These are phyloP conservation scores for Agrotis segetum DNA, from an alignment of 2,888 invertebrate genomes.

Conservation along the genomic window DNA sequence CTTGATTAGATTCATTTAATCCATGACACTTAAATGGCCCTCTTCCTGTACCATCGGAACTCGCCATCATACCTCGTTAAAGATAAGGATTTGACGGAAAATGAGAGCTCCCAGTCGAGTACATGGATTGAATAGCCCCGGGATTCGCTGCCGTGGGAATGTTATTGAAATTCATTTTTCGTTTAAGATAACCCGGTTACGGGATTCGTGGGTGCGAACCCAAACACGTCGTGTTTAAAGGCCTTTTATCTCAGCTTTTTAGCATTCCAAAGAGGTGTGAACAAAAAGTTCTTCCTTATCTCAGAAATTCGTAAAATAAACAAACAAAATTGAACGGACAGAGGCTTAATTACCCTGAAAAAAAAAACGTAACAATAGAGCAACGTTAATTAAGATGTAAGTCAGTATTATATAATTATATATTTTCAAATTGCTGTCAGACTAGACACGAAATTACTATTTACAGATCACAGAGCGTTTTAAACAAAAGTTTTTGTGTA, in stretches of 20 bases:
- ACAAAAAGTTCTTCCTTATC: conserved; percentile 29
- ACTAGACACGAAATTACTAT: conserved; percentile 32
- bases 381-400: conserved; percentile 32
- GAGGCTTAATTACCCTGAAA: conserved; percentile 10
- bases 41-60: conserved; percentile 84
- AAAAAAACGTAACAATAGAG: conserved; percentile 26
- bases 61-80: conserved; percentile 81
- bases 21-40: conserved; percentile 84
- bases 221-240: conserved; percentile 45
- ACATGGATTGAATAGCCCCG: conserved; percentile 60
- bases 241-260: conserved; percentile 51
- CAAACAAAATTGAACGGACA: conserved; percentile 11
- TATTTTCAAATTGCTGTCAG: conserved; percentile 24
- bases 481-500: conserved; percentile 35
- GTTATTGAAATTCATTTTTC: conserved; percentile 63
- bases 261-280: conserved; percentile 42
- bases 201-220: conserved; percentile 37
- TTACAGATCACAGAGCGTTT: conserved; percentile 34
- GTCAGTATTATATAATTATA: conserved; percentile 21
- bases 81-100: conserved; percentile 80
- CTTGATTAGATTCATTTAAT: conserved; percentile 88
- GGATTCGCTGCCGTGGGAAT: conserved; percentile 65
- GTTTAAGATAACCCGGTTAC: conserved; percentile 49
- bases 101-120: conserved; percentile 68
- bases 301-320: conserved; percentile 13